Base-by-base conservation (phyloP, 1,140 invertebrate species). In the Ostrea denselamellosa region DNA sequence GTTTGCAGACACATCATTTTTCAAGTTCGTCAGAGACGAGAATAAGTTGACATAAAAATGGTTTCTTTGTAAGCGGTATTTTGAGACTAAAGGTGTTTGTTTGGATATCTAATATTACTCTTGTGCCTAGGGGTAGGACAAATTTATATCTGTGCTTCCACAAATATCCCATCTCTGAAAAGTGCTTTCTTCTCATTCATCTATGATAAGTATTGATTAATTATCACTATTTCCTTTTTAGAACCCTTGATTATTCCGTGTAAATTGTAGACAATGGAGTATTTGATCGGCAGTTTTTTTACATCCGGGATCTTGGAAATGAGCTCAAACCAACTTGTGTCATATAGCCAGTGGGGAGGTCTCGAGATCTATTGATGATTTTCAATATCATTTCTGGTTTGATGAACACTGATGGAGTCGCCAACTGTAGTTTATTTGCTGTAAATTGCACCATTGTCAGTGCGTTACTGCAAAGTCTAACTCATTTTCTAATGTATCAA, bases 341-440 rank as follows among this genome's bases (percentile, higher is more conserved):
- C 56, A 62, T 62, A 17, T 0, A 10, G 10, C 28, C 68, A 5
- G 14, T 12, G 68, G 28, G 68, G 28, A 34, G 58, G 9, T 4
- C 58, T 62, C n/a, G n/a, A 19, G 68, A 62, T 77, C 25, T 77
- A 77, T 44, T 77, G 68, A 77, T 77, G 10, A 28, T 77, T 77
- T 77, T 28, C 25, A 25, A 34, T 44, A 25, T 62, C 19, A 77
- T 77, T 77, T 28, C 68, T 77, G 22, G 68, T 28, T 28, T 77
- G 8, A 77, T 22, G 68, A 34, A 34, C 68, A 34, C 14, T 77
- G 4, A 34, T 77, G 25, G 28, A 28, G 28, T 25, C 10, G 28
- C 22, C 22, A 14, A 25, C 25, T 77, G 28, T 25, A 28, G 8
- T 12, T 77, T 77, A 34, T 77, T 77, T 77, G 22, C 14, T 77